phyloP scores from a whole-genome alignment of 2,888 invertebrate genomes.

The Oeneis ivallda region DNA sequence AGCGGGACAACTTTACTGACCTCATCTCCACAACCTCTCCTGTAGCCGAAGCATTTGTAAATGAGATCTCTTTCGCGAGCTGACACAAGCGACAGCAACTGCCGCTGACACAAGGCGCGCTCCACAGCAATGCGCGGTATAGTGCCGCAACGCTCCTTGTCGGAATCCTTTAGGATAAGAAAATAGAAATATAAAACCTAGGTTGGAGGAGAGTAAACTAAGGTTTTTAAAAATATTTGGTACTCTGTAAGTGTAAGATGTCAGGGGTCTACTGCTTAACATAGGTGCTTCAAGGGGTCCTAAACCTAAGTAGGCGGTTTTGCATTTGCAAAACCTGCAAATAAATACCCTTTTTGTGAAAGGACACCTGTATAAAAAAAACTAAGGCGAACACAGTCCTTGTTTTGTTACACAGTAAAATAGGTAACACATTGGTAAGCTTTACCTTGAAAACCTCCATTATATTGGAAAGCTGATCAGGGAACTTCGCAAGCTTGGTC shows the following conservation, averaged over 20 bases:
- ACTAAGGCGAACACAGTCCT: too few species aligned
- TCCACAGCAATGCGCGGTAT: conserved; percentile 84
- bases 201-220: too few species aligned
- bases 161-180: conserved; percentile 82
- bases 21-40: conserved; percentile 80
- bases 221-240: too few species aligned
- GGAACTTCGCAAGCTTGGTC: conserved; percentile 84
- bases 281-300: too few species aligned
- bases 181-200: not conserved
- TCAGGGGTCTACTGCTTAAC: too few species aligned
- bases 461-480: conserved; percentile 86
- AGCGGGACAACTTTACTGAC: conserved; percentile 42
- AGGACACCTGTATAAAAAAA: too few species aligned
- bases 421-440: not conserved
- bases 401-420: too few species aligned
- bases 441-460: conserved; percentile 84
- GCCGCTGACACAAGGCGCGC: conserved; percentile 84
- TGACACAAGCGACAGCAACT: conserved; percentile 84
- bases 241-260: too few species aligned
- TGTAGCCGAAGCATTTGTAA: conserved; percentile 87
- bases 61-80: conserved; percentile 85
- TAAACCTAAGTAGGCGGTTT: too few species aligned
- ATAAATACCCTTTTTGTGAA: too few species aligned
- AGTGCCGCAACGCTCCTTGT: conserved; percentile 85
- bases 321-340: too few species aligned